Evolutionary conservation across 1,140 invertebrate species (phyloP), one percentile per base, ranked within the genome.

Genomic region (Bradynema listronoti): DNA sequence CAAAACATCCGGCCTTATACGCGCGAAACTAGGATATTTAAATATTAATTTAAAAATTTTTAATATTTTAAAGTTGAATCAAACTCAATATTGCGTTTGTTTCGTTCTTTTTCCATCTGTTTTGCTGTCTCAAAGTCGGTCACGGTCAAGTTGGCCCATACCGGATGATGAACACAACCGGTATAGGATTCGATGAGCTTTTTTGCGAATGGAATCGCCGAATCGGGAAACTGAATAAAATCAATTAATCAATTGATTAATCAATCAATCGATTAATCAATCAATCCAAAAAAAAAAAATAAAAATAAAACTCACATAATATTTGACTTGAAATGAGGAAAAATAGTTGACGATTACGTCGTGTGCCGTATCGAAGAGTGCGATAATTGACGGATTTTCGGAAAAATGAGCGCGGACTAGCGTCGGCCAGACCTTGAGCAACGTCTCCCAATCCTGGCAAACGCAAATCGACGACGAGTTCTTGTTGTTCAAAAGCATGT

Each of bases 361-460:
- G 36, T 80, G 78, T 25, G 84, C 79, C 25, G 79, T 74, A 56
- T 88, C 86, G 51, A 90, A 84, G 33, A 91, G 77, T 36, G 81
- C 82, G 42, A 89, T 85, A 32, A 90, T 85, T 7, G 86, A 88
- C 1, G 84, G 83, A 76, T 90, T 89, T 71, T 90, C 88, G 0
- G 86, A 88, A 51, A 87, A 85, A 61, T 85, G 83, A 1, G 87
- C 84, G 63, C 43, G 33, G 25, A 68, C 42, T 54, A 4, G 62
- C 2, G 84, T 85, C 1, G 88, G 86, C 88, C 89, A 91, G 4
- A 90, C 72, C 24, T 82, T 77, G 22, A 79, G 75, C 2, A 90
- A 80, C 2, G 85, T 81, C 1, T 84, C 80, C 88, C 89, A 93
- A 77, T 89, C 85, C 56, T 85, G 84, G 68, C 85, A 84, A 5